Base-by-base conservation (phyloP, 1,140 invertebrate genomes). In the Calosoma granatense region DNA sequence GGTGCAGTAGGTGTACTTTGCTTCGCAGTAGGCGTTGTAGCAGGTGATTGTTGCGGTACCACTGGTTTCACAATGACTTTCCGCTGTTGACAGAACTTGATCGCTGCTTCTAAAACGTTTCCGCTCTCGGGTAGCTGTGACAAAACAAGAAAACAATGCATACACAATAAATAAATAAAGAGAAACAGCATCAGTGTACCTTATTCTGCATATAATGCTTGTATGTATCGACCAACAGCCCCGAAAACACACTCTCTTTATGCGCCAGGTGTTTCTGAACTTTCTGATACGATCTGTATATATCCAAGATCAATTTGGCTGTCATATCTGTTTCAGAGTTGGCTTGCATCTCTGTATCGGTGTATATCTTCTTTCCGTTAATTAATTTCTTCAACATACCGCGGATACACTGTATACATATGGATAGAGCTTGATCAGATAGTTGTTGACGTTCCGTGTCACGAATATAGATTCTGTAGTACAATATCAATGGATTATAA, bases 391-490 rank as follows among this genome's bases (percentile, higher is more conserved):
- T 69, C 9, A 70, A 62, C 59, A 65, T 74, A 20, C 67, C 72
- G 3, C 77, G 67, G 4, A 87, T 69, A 22, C 81, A 81, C 65
- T 85, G 81, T 4, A 80, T 71, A 60, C 82, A 83, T n/a, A 86
- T 72, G 0, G 80, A 80, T 47, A 87, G 76, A 0, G 90, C 87
- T 73, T 87, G 83, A 52, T 84, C 79, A 1, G 86, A 83, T 58
- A 90, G 74, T 62, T 88, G 82, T 61, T 86, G 80, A 58, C 89
- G 78, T 69, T 93, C 90, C 2, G 79, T 80, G 69, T 92, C 88
- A 54, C 87, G 76, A 43, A 94, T 77, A 67, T 92, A 94, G 69
- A 86, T 85, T 62, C 83, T 85, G 65, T 47, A 70, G 68, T 56
- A 59, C 60, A 59, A 60, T 55, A 61, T 20, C n/a, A 54, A 21